Evolutionary conservation across 2,888 invertebrate species (phyloP).

Genomic region (Eupithecia vulgata): DNA sequence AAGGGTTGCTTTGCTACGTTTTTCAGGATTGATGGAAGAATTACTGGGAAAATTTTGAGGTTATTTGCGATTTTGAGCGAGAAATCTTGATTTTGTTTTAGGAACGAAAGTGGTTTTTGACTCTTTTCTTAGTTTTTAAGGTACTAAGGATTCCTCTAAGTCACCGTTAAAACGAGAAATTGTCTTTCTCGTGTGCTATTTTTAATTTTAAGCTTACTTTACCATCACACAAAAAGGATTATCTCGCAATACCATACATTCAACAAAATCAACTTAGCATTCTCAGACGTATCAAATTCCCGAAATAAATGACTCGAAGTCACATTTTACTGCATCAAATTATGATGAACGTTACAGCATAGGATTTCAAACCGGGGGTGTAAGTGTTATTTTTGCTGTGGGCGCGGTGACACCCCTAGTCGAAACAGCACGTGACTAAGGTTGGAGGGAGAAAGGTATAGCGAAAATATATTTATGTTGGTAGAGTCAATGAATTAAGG

Average conservation of each 20-base stretch:
- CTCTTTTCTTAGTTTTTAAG: not conserved
- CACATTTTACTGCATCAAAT: slow-evolving; percentile 41
- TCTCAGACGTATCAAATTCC: slow-evolving; percentile 37
- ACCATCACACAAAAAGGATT: slow-evolving; percentile 7
- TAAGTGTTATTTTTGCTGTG: slow-evolving; percentile 33
- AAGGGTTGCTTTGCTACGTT: slow-evolving; percentile 63
- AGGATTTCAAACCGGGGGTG: slow-evolving; percentile 46
- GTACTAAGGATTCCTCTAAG: not conserved
- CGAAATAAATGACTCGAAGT: slow-evolving; percentile 40
- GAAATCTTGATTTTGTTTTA: not conserved
- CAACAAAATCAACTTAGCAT: slow-evolving; percentile 30
- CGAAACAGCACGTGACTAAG: slow-evolving; percentile 63
- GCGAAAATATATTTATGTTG: slow-evolving; percentile 18
- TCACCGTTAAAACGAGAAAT: not conserved
- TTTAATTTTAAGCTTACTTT: not conserved
- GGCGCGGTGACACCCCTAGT: slow-evolving; percentile 62
- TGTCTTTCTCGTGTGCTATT: not conserved
- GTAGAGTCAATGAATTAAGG: not conserved
- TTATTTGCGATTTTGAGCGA: not conserved
- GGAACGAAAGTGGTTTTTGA: not conserved
- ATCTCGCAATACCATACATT: slow-evolving; percentile 8
- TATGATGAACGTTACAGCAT: slow-evolving; percentile 40
- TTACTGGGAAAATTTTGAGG: not conserved
- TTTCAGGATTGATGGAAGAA: not conserved
- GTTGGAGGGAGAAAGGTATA: slow-evolving; percentile 53